Evolutionary conservation across 2,888 invertebrate species (phyloP).

Genomic region (Hedya salicella): DNA sequence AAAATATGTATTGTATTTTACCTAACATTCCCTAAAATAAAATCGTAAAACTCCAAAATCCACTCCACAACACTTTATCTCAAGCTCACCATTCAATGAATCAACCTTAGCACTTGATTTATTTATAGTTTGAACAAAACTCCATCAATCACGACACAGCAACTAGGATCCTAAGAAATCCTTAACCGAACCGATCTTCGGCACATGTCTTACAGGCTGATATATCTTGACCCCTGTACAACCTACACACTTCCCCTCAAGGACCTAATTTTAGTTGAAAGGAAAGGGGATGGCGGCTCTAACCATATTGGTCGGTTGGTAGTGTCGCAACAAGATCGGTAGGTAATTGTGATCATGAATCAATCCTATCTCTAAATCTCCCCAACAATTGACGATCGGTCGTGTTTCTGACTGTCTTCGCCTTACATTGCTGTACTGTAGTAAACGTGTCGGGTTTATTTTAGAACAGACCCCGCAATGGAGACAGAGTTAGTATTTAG

Average conservation of each 20-base stretch:
- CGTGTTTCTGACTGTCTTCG: neutral
- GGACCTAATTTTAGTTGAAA: neutral
- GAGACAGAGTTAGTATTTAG: neutral
- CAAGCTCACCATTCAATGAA: slow-evolving; percentile 35
- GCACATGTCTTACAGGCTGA: slow-evolving; percentile 36
- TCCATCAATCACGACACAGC: slow-evolving; percentile 37
- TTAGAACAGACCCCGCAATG: neutral
- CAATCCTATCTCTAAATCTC: slow-evolving; percentile 75
- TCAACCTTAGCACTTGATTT: slow-evolving; percentile 43
- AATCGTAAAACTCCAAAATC: slow-evolving; percentile 26
- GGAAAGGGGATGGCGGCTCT: slow-evolving; percentile 11
- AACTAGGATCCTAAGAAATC: slow-evolving; percentile 42
- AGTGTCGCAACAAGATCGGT: slow-evolving; percentile 70
- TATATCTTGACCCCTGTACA: slow-evolving; percentile 8
- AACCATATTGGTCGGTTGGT: slow-evolving; percentile 47
- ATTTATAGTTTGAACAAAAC: slow-evolving; percentile 42
- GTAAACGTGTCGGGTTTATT: neutral
- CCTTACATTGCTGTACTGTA: slow-evolving; percentile 16
- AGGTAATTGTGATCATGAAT: slow-evolving; percentile 82
- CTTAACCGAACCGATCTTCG: slow-evolving; percentile 34
- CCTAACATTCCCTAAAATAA: neutral
- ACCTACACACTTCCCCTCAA: neutral
- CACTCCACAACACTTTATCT: slow-evolving; percentile 29
- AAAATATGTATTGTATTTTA: neutral
- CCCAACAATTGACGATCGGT: slow-evolving; percentile 24